Evolutionary conservation across 53 echinoderm and acorn worm species (phyloP).

Genomic region (Actinopyga echinites): DNA sequence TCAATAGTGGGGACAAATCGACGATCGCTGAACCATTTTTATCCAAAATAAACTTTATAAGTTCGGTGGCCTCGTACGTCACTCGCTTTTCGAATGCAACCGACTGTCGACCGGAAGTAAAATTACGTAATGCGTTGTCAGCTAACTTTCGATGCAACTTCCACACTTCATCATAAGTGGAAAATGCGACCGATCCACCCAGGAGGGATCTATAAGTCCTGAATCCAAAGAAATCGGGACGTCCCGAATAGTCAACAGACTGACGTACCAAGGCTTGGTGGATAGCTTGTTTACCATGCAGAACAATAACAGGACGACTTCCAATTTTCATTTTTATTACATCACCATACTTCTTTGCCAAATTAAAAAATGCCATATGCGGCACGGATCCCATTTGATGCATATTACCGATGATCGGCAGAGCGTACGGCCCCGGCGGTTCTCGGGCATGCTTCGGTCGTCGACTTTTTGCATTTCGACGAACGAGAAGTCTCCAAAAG

Average conservation of each 20-base stretch:
- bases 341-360: conserved; percentile 73
- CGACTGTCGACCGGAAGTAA: conserved; percentile 70
- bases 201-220: no score
- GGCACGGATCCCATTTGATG: conserved; percentile 53
- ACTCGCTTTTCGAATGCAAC: no score
- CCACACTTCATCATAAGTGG: no score
- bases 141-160: conserved; percentile 77
- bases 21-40: no score
- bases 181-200: no score
- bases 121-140: conserved; percentile 64
- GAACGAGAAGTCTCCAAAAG: no score
- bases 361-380: conserved; percentile 49
- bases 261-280: conserved; percentile 70
- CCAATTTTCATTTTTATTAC: conserved; percentile 74
- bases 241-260: conserved; percentile 64
- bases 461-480: no score
- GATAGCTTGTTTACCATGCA: conserved; percentile 66
- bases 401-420: conserved; percentile 83
- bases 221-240: no score
- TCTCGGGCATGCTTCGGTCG: no score
- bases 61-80: no score
- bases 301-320: conserved; percentile 67
- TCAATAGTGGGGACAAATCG: no score
- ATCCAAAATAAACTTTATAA: no score
- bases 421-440: conserved; percentile 71